A percentile compares a stretch with the other conserved stretches of the same genome.
phyloP scores from a whole-genome alignment of 1,140 invertebrate genomes.

The Danaus melanippus region DNA sequence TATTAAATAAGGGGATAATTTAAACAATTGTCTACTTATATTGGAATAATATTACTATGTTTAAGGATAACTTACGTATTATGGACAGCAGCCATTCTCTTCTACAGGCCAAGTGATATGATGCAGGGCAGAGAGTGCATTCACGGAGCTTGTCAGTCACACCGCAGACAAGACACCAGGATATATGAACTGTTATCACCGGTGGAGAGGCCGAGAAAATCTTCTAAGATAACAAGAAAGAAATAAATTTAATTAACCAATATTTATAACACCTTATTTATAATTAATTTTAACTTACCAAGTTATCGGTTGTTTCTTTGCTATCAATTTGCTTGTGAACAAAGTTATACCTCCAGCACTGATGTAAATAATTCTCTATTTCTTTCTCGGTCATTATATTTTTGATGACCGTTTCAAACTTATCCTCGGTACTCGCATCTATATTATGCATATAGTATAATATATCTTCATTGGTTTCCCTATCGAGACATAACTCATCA shows the following conservation, averaged over 20 bases:
- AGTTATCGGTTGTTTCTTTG: constrained; percentile 29
- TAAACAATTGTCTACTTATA: too few relatives aligned
- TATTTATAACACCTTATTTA: not conserved
- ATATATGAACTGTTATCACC: constrained; percentile 29
- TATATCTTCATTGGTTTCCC: constrained; percentile 27
- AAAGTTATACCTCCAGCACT: constrained; percentile 58
- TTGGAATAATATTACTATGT: not conserved
- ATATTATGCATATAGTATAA: constrained; percentile 50
- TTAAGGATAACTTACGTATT: constrained; percentile 33
- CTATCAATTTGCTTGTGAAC: constrained; percentile 36
- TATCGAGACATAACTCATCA: constrained; percentile 19
- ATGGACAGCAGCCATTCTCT: constrained; percentile 52
- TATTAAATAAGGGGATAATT: too few relatives aligned
- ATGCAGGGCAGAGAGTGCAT: constrained; percentile 45
- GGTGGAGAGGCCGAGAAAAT: constrained; percentile 21
- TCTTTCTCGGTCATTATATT: constrained; percentile 49
- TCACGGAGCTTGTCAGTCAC: constrained; percentile 27
- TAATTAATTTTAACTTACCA: not conserved
- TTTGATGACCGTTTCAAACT: constrained; percentile 46
- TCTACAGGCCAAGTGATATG: constrained; percentile 46
- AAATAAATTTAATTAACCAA: constrained; percentile 6
- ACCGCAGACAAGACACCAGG: constrained; percentile 57
- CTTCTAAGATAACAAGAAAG: constrained; percentile 28
- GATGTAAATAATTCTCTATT: constrained; percentile 52
- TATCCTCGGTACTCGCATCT: constrained; percentile 56